Evolutionary conservation across 2,113 vertebrate genomes (phyloP).

Genomic region (Turnix velox): DNA sequence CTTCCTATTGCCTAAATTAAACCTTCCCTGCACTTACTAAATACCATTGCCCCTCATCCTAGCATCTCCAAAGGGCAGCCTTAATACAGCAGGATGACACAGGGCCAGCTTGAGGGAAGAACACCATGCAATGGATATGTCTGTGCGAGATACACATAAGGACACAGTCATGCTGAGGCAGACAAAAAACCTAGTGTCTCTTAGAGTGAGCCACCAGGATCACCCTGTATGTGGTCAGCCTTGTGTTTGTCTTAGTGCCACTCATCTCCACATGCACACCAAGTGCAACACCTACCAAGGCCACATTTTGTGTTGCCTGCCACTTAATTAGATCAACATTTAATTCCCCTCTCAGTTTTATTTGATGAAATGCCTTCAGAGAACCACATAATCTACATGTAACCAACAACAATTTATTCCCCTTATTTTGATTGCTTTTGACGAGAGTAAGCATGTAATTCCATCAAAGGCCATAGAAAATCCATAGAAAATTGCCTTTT

Average conservation of each 20-base stretch:
- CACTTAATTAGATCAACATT: conserved; percentile 37
- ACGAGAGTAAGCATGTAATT: conserved; percentile 5
- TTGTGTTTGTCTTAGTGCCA: not conserved
- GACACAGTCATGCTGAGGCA: not conserved
- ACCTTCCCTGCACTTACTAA: no score
- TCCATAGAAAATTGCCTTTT: not conserved
- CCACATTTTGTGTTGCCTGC: conserved; percentile 18
- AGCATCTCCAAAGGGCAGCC: not conserved
- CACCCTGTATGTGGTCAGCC: not conserved
- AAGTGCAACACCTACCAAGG: not conserved
- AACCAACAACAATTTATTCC: conserved; percentile 18
- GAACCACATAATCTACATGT: not conserved
- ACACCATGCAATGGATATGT: not conserved
- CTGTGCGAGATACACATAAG: not conserved
- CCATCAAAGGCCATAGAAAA: conserved; percentile 24
- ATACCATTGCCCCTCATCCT: no score
- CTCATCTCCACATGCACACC: not conserved
- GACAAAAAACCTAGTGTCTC: not conserved
- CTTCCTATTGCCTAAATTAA: no score
- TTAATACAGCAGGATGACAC: not conserved
- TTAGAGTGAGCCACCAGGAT: not conserved
- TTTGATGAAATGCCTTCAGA: conserved; percentile 36
- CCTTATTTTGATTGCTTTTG: conserved; percentile 32
- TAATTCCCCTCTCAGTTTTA: not conserved
- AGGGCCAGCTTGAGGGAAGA: not conserved